A percentile compares a stretch with the other conserved stretches of the same genome.
Conservation (phyloP, 2,888 invertebrate genomes). For the Eucriotettix oculatus region DNA sequence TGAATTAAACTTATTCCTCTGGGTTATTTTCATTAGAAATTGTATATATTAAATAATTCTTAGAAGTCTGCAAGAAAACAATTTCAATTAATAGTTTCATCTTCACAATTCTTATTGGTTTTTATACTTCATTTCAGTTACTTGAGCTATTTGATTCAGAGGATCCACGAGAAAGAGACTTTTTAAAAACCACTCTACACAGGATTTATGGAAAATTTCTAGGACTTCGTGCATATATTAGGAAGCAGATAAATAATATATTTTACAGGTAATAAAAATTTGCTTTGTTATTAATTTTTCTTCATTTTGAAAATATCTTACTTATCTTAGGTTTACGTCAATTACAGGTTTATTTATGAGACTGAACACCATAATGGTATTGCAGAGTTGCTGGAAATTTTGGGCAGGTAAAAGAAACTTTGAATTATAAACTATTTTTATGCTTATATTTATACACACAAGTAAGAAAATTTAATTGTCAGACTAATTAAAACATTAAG, state of each 20-base stretch:
- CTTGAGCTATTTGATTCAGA: conserved; percentile 94
- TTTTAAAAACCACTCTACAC: conserved; percentile 93
- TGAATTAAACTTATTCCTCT: too few relatives aligned
- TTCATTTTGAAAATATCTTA: not conserved
- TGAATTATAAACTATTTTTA: too few relatives aligned
- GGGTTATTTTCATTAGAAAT: too few relatives aligned
- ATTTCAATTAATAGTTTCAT: not conserved
- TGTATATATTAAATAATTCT: too few relatives aligned
- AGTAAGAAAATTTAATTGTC: too few relatives aligned
- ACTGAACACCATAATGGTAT: conserved; percentile 97
- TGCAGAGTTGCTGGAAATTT: conserved; percentile 88
- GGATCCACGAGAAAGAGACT: conserved; percentile 91
- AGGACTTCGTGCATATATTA: conserved; percentile 86
- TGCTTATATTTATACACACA: too few relatives aligned
- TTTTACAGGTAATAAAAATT: conserved; percentile 52
- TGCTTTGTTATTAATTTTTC: not conserved
- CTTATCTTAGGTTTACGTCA: not conserved
- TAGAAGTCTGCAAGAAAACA: too few relatives aligned
- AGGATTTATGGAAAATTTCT: conserved; percentile 96
- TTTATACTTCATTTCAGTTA: conserved; percentile 36
- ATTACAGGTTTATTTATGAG: conserved; percentile 87
- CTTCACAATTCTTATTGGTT: conserved; percentile 5
- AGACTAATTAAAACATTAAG: too few relatives aligned
- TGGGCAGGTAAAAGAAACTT: conserved; percentile 49
- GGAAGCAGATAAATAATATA: conserved; percentile 97